phyloP scores from a whole-genome alignment of 1,140 invertebrate genomes.

The Eriocheir sinensis region DNA sequence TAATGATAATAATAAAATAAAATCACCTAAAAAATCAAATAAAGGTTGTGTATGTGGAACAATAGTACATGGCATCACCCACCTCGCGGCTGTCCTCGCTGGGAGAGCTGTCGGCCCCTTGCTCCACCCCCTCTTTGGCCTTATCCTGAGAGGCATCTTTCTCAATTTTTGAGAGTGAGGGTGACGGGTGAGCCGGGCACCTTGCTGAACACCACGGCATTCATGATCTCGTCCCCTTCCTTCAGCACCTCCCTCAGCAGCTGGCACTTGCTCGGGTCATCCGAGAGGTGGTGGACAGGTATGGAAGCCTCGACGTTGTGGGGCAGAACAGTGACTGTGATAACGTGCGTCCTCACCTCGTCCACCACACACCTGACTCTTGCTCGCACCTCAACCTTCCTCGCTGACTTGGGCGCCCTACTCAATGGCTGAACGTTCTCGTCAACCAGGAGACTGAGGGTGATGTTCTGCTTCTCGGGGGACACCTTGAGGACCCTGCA shows the following conservation, averaged over 20 bases:
- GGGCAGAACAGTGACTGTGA: conserved; percentile 46
- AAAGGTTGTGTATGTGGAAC: no score
- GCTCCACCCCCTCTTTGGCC: no score
- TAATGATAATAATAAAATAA: no score
- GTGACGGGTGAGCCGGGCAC: not conserved
- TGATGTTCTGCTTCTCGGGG: conserved; percentile 54
- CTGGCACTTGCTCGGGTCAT: conserved; percentile 5
- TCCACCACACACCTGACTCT: conserved; percentile 36
- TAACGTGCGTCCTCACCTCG: not conserved
- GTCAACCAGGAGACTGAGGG: conserved; percentile 48
- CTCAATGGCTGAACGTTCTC: not conserved
- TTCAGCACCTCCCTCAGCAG: conserved; percentile 10
- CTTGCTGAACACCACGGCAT: conserved; percentile 63
- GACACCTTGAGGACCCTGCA: conserved; percentile 36
- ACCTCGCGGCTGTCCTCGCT: no score
- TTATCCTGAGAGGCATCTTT: no score
- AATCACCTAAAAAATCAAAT: no score
- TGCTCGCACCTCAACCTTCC: conserved; percentile 27
- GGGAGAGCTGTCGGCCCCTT: no score
- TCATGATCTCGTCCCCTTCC: conserved; percentile 50
- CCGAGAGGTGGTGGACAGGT: conserved; percentile 53
- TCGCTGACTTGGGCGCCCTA: not conserved
- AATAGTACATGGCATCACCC: no score
- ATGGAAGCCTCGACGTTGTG: conserved; percentile 37
- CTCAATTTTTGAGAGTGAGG: conserved; percentile 30